Base-by-base conservation (phyloP, 1,140 invertebrate genomes). In the Chrysopa pallens region DNA sequence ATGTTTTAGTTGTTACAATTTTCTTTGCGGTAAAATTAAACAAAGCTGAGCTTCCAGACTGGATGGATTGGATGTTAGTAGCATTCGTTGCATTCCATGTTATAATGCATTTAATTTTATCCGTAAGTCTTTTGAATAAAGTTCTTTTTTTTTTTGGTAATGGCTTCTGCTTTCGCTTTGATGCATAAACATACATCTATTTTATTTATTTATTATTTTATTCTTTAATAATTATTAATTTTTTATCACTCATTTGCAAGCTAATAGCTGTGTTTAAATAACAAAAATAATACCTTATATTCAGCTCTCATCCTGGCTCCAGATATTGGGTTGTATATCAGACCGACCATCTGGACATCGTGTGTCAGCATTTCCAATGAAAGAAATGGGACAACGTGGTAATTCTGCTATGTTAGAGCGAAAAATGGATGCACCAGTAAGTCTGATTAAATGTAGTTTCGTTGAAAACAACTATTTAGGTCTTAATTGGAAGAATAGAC, bases 31-130 rank as follows among this genome's bases (percentile, higher is more conserved):
- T 88, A 13, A 74, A 78, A 49, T 64, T 95, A 46, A 74, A 72
- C 46, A 87, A 89, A 63, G 83, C 87, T 11, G 77, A 84, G 54
- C 63, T 94, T 37, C 86, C 89, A 1, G 69, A 78, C 40, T 89
- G 86, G 79, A 73, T 82, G 47, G 78, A 86, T 46, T 94, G 78
- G 72, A 76, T 96, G 38, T 59, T 96, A 41, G 83, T 84, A 5
- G 80, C 78, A 8, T 94, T 82, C 63, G 87, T 96, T 8, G 76
- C 77, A 4, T 84, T 94, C 60, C 85, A 96, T 61, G 78, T 93
- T 28, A 51, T 88, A 15, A 76, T 85, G 51, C 91, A 96, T 58
- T 59, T 96, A n/a, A 69, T 90, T 40, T 73, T 95, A 35, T 86
- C 85, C 52, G 84, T 89, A 72, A 83, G 78, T 71, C 7, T 39